Evolutionary conservation across 2,888 invertebrate species (phyloP).

Genomic region (Drosophila pseudotalamancana): DNA sequence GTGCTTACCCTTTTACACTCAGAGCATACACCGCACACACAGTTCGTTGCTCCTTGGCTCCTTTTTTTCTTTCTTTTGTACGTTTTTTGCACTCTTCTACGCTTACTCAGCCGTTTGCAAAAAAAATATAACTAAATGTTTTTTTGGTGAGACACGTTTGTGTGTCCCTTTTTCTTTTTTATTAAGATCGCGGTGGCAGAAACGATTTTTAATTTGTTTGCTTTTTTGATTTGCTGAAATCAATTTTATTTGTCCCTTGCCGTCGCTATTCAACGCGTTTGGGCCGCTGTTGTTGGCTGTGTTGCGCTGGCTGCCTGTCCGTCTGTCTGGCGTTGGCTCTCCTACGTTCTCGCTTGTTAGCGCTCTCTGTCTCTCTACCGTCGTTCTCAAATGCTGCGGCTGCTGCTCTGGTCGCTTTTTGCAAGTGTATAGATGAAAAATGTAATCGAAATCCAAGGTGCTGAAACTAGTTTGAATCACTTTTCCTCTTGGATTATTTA

Average conservation of each 20-base stretch:
- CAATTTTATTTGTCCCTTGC: constrained; percentile 22
- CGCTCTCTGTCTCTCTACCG: constrained; percentile 53
- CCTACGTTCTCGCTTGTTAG: constrained; percentile 60
- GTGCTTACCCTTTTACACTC: constrained; percentile 75
- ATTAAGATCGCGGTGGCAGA: constrained; percentile 12
- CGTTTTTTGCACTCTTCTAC: constrained; percentile 68
- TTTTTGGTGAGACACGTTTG: constrained; percentile 45
- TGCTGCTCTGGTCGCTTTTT: constrained; percentile 50
- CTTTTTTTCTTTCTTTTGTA: constrained; percentile 64
- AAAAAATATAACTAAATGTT: constrained; percentile 51
- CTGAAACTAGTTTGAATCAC: constrained; percentile 69
- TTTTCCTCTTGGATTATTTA: constrained; percentile 48
- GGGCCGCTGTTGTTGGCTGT: constrained; percentile 60
- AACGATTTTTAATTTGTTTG: constrained; percentile 24
- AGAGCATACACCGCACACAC: constrained; percentile 69
- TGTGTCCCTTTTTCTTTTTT: constrained; percentile 31
- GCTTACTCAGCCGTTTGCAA: constrained; percentile 71
- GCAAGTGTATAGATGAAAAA: constrained; percentile 75
- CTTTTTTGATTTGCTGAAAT: constrained; percentile 25
- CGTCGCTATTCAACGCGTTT: constrained; percentile 57
- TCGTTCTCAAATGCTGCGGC: constrained; percentile 54
- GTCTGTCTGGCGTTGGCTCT: constrained; percentile 49
- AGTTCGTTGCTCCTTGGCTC: constrained; percentile 79
- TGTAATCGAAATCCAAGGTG: constrained; percentile 70
- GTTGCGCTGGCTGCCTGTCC: constrained; percentile 67